Evolutionary conservation across 2,888 invertebrate genomes (phyloP).

Genomic region (Meganola albula): DNA sequence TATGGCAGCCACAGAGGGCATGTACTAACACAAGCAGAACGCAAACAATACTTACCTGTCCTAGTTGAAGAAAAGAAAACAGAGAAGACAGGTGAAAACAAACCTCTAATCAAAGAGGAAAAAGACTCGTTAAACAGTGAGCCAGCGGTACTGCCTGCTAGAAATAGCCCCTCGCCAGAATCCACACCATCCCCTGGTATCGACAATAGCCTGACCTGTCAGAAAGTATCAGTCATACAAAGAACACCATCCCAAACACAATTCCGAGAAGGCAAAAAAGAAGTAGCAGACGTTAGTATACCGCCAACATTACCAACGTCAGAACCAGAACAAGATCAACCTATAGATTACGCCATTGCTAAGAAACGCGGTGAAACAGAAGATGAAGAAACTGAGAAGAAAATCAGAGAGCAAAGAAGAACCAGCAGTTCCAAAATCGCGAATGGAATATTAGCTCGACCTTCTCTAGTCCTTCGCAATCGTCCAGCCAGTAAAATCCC

Average conservation of each 20-base stretch:
- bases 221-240: conserved; percentile 88
- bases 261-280: conserved; percentile 68
- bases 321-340: conserved; percentile 89
- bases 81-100: conserved; percentile 75
- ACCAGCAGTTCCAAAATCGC: conserved; percentile 82
- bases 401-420: conserved; percentile 82
- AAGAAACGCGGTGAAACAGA: conserved; percentile 84
- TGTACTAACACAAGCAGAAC: conserved; percentile 88
- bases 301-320: conserved; percentile 67
- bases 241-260: conserved; percentile 82
- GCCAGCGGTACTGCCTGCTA: conserved; percentile 76
- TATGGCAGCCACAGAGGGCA: conserved; percentile 87
- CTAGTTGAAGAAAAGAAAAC: conserved; percentile 79
- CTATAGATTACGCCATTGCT: conserved; percentile 92
- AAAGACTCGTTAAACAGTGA: conserved; percentile 81
- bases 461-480: conserved; percentile 75
- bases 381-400: conserved; percentile 83
- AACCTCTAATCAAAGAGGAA: conserved; percentile 78
- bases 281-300: conserved; percentile 66
- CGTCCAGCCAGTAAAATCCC: conserved; percentile 78
- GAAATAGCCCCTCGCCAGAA: conserved; percentile 73
- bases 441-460: conserved; percentile 73
- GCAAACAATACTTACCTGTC: conserved; percentile 86
- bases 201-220: conserved; percentile 83
- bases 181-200: conserved; percentile 79